These are phyloP conservation scores for Agonopterix alstromeriana DNA, from an alignment of 2,888 invertebrate species.

Conservation along the genomic window DNA sequence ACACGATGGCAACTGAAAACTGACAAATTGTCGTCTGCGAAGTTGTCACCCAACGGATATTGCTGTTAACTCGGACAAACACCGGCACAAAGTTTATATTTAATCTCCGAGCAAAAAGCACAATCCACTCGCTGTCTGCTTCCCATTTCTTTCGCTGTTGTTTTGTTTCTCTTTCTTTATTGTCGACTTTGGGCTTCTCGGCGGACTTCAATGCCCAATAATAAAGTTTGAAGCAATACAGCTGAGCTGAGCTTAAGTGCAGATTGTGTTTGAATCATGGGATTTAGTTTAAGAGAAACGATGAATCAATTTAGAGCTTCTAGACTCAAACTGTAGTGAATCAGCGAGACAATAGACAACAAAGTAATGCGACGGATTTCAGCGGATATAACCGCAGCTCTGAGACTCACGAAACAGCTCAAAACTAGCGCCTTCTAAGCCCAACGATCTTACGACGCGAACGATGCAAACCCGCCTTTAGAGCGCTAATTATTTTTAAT, in stretches of 20 bases:
- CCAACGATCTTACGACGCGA: slow-evolving; percentile 23
- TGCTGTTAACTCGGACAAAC: slow-evolving; percentile 26
- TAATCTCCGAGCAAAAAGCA: slow-evolving; percentile 45
- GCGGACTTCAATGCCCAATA: too few species aligned
- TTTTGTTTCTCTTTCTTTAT: background rate
- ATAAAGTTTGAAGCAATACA: too few species aligned
- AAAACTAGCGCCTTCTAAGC: slow-evolving; percentile 20
- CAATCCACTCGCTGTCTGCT: slow-evolving; percentile 17
- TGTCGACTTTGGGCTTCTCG: background rate
- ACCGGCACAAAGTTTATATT: slow-evolving; percentile 42
- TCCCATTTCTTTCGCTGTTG: background rate
- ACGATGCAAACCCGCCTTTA: slow-evolving; percentile 36
- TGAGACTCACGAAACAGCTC: slow-evolving; percentile 10
- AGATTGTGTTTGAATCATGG: too few species aligned
- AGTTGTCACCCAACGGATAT: slow-evolving; percentile 35
- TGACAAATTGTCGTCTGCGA: slow-evolving; percentile 43
- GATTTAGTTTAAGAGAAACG: too few species aligned
- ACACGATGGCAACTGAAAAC: slow-evolving; percentile 6
- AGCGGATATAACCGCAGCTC: background rate
- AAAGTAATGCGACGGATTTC: slow-evolving; percentile 1
- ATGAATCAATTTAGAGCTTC: too few species aligned
- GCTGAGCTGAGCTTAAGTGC: too few species aligned
- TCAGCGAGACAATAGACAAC: too few species aligned
- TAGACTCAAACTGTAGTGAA: too few species aligned
- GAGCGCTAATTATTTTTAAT: slow-evolving; percentile 62